Evolutionary conservation across 1,140 invertebrate genomes (phyloP).

Genomic region (Subanguina moxae): DNA sequence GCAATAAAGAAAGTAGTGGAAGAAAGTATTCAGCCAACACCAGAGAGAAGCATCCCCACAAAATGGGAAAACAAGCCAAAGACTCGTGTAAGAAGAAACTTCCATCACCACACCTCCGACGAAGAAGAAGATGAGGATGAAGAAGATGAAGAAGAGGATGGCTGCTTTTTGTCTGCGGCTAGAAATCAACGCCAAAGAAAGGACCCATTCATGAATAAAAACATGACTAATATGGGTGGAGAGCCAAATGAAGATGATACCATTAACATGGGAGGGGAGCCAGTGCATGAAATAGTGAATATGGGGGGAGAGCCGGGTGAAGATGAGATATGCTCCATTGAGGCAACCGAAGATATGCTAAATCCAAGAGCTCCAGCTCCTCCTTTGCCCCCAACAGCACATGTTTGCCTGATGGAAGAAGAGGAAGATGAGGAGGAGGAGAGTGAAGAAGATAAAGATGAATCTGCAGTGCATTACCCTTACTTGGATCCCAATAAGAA

Average conservation of each 20-base stretch:
- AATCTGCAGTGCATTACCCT: no score
- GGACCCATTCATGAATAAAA: no score
- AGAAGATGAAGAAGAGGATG: constrained; percentile 44
- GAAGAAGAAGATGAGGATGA: background rate
- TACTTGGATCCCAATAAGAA: no score
- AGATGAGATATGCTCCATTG: constrained; percentile 12
- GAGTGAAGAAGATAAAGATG: background rate
- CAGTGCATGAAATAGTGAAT: constrained; percentile 35
- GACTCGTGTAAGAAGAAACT: background rate
- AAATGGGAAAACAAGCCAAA: background rate
- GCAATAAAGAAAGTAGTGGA: no score
- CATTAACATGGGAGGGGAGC: constrained; percentile 44
- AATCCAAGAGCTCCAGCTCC: constrained; percentile 15
- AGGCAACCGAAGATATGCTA: constrained; percentile 3
- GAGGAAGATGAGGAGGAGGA: constrained; percentile 23
- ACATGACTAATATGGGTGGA: no score
- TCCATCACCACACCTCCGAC: background rate
- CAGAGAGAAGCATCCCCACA: background rate
- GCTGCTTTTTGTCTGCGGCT: constrained; percentile 16
- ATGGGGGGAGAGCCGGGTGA: constrained; percentile 39
- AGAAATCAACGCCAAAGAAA: background rate
- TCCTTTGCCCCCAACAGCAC: background rate
- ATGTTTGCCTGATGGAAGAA: background rate
- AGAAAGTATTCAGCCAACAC: no score
- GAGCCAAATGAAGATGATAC: constrained; percentile 6